These are phyloP conservation scores for Andricus curvator DNA, from an alignment of 2,888 invertebrate genomes.

Conservation along the genomic window DNA sequence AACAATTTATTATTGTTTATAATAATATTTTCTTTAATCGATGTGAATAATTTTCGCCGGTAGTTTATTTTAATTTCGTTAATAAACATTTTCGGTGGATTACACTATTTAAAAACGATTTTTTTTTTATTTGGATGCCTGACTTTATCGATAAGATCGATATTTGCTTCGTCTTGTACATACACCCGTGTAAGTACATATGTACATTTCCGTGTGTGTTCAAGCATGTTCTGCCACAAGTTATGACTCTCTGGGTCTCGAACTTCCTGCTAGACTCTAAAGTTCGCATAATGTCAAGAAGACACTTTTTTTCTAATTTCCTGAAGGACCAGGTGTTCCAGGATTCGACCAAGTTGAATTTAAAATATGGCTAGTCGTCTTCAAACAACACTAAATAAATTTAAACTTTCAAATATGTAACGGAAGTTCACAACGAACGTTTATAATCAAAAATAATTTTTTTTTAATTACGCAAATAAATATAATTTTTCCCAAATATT, in stretches of 20 bases:
- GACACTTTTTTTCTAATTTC: background rate
- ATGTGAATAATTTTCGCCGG: too few relatives aligned
- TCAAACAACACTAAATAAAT: background rate
- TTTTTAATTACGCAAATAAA: too few relatives aligned
- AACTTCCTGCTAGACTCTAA: conserved; percentile 22
- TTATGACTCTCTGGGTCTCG: conserved; percentile 12
- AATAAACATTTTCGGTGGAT: too few relatives aligned
- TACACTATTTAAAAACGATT: too few relatives aligned
- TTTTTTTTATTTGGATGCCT: background rate
- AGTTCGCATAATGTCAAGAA: background rate
- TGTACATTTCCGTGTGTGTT: conserved; percentile 27
- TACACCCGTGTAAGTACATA: conserved; percentile 45
- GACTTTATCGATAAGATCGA: conserved; percentile 1
- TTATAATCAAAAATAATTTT: too few relatives aligned
- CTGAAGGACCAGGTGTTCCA: background rate
- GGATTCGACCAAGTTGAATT: background rate
- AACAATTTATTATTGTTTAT: too few relatives aligned
- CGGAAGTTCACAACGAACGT: too few relatives aligned
- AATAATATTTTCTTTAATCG: too few relatives aligned
- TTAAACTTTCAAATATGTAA: background rate
- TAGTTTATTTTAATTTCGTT: too few relatives aligned
- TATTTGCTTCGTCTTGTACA: conserved; percentile 3
- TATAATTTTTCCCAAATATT: too few relatives aligned
- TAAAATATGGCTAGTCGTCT: background rate
- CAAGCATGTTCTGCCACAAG: conserved; percentile 5